phyloP scores from a whole-genome alignment of 2,113 vertebrate species.

The Heterotilapia buettikoferi region DNA sequence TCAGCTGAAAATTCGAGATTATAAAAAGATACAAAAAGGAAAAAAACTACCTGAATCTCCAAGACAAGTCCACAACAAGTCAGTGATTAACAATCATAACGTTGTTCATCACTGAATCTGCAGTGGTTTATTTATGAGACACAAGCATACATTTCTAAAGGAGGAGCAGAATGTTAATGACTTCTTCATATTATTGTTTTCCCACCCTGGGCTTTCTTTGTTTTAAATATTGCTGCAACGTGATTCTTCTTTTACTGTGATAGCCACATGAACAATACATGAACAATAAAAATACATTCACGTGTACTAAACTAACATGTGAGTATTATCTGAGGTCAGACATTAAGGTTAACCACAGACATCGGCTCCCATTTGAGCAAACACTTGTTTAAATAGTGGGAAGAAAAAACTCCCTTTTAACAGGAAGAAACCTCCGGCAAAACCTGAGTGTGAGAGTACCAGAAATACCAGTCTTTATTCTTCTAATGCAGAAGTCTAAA shows the following conservation, averaged over 20 bases:
- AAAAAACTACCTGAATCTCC: background rate
- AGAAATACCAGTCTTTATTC: background rate
- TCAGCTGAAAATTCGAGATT: background rate
- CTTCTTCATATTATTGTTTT: slow-evolving; percentile 7
- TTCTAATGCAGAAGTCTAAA: background rate
- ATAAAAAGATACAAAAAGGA: background rate
- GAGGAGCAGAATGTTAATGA: background rate
- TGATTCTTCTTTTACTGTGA: slow-evolving; percentile 28
- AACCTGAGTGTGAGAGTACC: background rate
- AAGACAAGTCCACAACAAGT: background rate
- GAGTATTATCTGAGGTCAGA: background rate
- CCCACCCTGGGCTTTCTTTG: background rate
- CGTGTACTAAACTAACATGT: background rate
- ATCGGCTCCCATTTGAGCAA: background rate
- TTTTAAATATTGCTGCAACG: background rate
- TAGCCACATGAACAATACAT: background rate
- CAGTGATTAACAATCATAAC: background rate
- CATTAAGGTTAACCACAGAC: background rate
- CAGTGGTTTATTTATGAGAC: slow-evolving; percentile 30
- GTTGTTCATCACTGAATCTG: background rate
- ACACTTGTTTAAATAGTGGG: background rate
- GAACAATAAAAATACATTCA: background rate
- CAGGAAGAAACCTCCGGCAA: fast-evolving
- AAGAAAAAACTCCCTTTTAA: background rate
- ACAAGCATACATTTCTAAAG: slow-evolving; percentile 14